Evolutionary conservation across 1,140 invertebrate species (phyloP).

Genomic region (Psilanteris sp.): DNA sequence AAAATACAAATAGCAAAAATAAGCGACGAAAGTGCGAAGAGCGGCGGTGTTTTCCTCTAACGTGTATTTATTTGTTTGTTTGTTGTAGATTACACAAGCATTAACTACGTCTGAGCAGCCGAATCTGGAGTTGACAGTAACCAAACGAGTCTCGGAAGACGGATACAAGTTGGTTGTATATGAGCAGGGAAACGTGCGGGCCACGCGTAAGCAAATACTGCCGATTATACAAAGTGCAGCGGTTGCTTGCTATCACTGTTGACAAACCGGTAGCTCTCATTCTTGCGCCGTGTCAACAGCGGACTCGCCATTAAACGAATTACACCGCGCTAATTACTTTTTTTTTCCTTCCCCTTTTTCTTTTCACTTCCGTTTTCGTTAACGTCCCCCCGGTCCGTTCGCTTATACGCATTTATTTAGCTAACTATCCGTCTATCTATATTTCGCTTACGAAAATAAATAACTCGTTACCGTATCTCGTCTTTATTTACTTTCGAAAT

Average conservation of each 20-base stretch:
- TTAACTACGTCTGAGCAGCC: conserved; percentile 63
- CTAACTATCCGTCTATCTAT: not conserved
- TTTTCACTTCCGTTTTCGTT: not conserved
- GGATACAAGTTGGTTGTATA: conserved; percentile 73
- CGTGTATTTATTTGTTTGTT: conserved; percentile 52
- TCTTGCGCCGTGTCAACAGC: conserved; percentile 42
- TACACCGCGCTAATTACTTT: conserved; percentile 51
- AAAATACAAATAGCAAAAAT: conserved; percentile 12
- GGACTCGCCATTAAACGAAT: conserved; percentile 53
- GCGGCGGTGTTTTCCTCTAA: conserved; percentile 31
- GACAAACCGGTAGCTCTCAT: conserved; percentile 47
- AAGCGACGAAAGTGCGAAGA: conserved; percentile 42
- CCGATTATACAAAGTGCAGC: conserved; percentile 80
- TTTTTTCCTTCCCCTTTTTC: conserved; percentile 13
- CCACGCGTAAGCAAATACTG: conserved; percentile 83
- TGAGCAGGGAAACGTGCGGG: conserved; percentile 80
- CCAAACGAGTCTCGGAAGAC: conserved; percentile 59
- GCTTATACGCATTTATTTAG: not conserved
- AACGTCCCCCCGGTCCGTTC: not conserved
- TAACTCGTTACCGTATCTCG: conserved; percentile 38
- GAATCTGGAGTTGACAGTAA: conserved; percentile 68
- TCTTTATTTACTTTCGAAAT: conserved; percentile 39
- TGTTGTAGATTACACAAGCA: conserved; percentile 69
- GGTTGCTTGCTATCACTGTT: conserved; percentile 54
- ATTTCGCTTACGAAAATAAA: conserved; percentile 44